Percentiles rank a stretch among this genome's conserved stretches.
These are phyloP conservation scores for Drosophila nr. medialis DNA, from an alignment of 2,888 invertebrate genomes.

Conservation along the genomic window DNA sequence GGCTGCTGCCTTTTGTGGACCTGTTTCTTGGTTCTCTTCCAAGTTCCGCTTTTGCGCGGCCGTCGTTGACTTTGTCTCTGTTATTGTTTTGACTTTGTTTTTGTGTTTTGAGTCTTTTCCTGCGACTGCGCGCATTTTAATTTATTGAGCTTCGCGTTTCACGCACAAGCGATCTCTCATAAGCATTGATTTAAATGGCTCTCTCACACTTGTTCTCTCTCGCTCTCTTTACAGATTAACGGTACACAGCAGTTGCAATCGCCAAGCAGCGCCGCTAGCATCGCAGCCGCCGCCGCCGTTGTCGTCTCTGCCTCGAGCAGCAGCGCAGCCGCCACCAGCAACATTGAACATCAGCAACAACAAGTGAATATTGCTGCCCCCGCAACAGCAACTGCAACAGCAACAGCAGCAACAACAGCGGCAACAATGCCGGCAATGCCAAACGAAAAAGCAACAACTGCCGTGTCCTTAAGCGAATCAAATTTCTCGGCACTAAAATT, in stretches of 20 bases:
- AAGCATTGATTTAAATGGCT: neutral
- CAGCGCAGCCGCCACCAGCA: conserved; percentile 54
- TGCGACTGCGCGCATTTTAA: conserved; percentile 59
- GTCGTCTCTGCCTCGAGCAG: conserved; percentile 69
- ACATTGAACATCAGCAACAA: conserved; percentile 55
- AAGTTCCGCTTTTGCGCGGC: conserved; percentile 50
- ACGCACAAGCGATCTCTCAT: conserved; percentile 5
- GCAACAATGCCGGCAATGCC: conserved; percentile 85
- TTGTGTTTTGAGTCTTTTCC: conserved; percentile 23
- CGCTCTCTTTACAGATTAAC: conserved; percentile 60
- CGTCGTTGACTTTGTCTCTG: conserved; percentile 16
- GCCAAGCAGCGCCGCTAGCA: conserved; percentile 65
- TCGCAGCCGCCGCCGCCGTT: conserved; percentile 58
- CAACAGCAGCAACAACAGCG: conserved; percentile 46
- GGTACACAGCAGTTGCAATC: conserved; percentile 70
- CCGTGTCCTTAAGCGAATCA: conserved; percentile 82
- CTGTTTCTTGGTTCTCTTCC: conserved; percentile 48
- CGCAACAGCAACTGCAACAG: conserved; percentile 65
- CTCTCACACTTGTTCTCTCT: conserved; percentile 11
- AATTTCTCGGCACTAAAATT: conserved; percentile 81
- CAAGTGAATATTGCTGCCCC: conserved; percentile 42
- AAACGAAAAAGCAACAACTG: conserved; percentile 83
- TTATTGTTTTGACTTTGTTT: conserved; percentile 36
- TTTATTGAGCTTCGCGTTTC: conserved; percentile 65
- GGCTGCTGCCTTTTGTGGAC: conserved; percentile 53